These are phyloP conservation scores for Rhabdomys dilectus DNA, from an alignment of 2,113 vertebrate species.

Conservation along the genomic window DNA sequence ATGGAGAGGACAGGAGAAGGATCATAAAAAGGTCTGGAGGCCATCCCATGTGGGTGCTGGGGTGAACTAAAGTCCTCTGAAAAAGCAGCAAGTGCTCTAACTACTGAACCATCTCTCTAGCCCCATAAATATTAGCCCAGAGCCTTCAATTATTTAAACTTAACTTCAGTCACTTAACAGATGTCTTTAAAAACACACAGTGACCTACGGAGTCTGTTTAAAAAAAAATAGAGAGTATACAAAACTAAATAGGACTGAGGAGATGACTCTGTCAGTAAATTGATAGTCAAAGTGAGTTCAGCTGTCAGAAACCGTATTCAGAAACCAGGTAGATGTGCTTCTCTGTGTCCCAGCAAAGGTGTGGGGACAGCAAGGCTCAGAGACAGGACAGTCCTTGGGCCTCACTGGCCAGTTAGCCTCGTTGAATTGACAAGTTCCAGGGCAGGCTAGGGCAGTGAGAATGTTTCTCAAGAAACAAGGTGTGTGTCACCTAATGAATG, in stretches of 20 bases:
- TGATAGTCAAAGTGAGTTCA: not conserved
- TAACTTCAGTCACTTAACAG: not conserved
- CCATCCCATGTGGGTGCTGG: not conserved
- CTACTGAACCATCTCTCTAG: not conserved
- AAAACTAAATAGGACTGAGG: not conserved
- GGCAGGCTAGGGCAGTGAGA: not conserved
- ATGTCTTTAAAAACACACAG: not conserved
- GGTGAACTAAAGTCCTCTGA: not conserved
- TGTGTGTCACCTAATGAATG: not conserved
- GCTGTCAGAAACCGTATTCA: not conserved
- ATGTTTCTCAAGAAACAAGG: not conserved
- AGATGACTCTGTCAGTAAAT: not conserved
- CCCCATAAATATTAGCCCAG: constrained; percentile 3
- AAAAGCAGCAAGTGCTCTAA: not conserved
- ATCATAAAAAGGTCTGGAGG: not conserved
- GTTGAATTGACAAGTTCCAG: not conserved
- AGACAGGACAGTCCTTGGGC: not conserved
- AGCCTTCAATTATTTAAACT: not conserved
- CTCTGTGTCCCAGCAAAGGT: not conserved
- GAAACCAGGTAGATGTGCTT: not conserved
- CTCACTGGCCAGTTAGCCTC: not conserved
- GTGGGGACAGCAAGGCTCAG: not conserved
- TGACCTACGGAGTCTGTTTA: not conserved
- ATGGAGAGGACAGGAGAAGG: not conserved
- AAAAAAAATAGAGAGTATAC: too few relatives aligned